Percentiles rank a stretch among this genome's conserved stretches.
Conservation (phyloP, 2,888 invertebrate genomes). For the Agrotis clavis region DNA sequence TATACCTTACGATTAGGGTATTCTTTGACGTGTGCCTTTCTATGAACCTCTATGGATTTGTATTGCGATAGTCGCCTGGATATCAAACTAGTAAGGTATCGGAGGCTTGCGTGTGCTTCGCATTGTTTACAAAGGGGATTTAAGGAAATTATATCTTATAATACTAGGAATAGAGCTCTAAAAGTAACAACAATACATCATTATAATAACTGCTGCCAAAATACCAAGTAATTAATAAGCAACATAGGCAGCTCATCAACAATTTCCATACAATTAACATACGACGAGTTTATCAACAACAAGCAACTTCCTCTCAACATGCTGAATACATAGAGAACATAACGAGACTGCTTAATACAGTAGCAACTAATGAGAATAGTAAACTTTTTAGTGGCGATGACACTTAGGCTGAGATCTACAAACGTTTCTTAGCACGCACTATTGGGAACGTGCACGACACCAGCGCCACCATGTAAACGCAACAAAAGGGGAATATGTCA, state of each 20-base stretch:
- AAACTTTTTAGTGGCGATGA: conserved; percentile 59
- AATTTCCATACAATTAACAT: conserved; percentile 77
- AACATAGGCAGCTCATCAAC: conserved; percentile 51
- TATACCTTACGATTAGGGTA: no score
- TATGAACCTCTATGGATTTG: no score
- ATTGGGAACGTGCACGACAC: no score
- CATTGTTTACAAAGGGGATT: no score
- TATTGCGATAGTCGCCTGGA: no score
- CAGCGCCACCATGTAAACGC: no score
- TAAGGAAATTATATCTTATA: no score
- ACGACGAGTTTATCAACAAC: conserved; percentile 76
- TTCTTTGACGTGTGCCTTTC: no score
- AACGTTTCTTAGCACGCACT: neutral
- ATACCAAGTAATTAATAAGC: conserved; percentile 29
- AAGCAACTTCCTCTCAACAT: conserved; percentile 72
- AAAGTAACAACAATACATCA: neutral
- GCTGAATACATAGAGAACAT: conserved; percentile 66
- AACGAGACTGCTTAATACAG: conserved; percentile 70
- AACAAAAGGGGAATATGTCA: no score
- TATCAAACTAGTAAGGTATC: no score
- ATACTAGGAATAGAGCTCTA: neutral
- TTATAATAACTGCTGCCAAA: conserved; percentile 13
- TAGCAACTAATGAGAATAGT: conserved; percentile 65
- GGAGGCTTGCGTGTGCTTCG: no score
- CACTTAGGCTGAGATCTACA: conserved; percentile 30